Evolutionary conservation across 1,140 invertebrate species (phyloP), one percentile per base, ranked within the genome.

Genomic region (Habropoda laboriosa): DNA sequence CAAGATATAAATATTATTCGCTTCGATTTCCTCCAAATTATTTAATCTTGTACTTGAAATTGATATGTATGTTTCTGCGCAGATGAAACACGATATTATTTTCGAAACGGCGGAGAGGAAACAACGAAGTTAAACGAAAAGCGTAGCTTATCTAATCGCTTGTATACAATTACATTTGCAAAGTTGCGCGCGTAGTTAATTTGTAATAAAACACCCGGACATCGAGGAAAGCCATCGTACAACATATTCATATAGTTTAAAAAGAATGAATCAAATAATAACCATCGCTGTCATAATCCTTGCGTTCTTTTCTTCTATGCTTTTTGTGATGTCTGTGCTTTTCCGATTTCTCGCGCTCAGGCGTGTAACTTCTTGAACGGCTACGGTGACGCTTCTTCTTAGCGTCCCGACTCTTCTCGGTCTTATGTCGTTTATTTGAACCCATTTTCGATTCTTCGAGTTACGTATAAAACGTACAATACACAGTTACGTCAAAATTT

Each of bases 301-400:
- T 94, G 60, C 93, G 93, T 78, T 94, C 94, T 87, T 93, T 93
- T 27, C 95, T 94, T 82, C 94, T 95, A 68, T 94, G 94, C 78
- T 94, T 94, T 81, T 94, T 94, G 79, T 95, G 94, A 83, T 94
- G 94, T 47, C 94, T 94, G 74, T 94, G 93, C 81, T 94, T 94
- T 45, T 94, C 94, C 12, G 76, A 57, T 81, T 92, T 93, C 18
- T 93, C 92, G 21, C 90, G 88, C 63, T 94, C 93, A 77, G 91
- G 85, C 18, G 93, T 93, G 27, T 91, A 89, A 2, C 93, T 93
- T 53, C 91, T 87, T 21, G 94, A 94, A 12, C 93, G 91, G 86
- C 94, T 94, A 16, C 92, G 89, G 85, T 94, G 93, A 64, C 93
- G 93, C 71, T 94, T 90, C 89, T 94, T 92, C 85, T 92, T 91